phyloP scores from a whole-genome alignment of 2,113 vertebrate species.

The Oncorhynchus tshawytscha region DNA sequence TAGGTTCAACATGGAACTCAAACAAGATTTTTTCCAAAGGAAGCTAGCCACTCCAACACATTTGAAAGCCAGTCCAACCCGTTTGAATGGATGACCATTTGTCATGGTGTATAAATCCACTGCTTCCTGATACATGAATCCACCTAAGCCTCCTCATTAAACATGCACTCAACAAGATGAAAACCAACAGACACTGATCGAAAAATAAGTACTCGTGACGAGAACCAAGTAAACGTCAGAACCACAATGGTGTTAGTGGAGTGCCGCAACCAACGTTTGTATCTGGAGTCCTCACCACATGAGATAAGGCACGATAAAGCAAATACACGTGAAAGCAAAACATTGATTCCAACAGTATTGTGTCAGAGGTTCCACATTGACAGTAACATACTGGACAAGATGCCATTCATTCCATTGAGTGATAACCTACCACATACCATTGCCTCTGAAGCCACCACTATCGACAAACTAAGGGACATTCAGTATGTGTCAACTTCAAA shows the following conservation, averaged over 20 bases:
- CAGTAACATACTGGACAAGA: background rate
- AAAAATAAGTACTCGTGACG: slow-evolving; percentile 44
- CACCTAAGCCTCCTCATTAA: slow-evolving; percentile 59
- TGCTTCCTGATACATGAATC: slow-evolving; percentile 57
- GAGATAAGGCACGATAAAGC: background rate
- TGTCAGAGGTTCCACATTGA: background rate
- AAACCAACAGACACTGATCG: slow-evolving; percentile 42
- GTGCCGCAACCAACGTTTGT: background rate
- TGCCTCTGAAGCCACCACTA: background rate
- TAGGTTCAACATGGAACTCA: slow-evolving; percentile 63
- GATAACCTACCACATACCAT: background rate
- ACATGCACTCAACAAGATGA: slow-evolving; percentile 54
- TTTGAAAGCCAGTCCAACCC: too few species aligned
- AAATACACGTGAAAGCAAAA: background rate
- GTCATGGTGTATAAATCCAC: slow-evolving; percentile 58
- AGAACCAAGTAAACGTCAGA: background rate
- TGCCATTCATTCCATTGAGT: background rate
- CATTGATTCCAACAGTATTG: background rate
- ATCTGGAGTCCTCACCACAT: background rate
- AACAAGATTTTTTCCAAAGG: slow-evolving; percentile 40
- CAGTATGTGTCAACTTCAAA: background rate
- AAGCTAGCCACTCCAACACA: slow-evolving; percentile 37
- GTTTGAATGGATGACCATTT: slow-evolving; percentile 49
- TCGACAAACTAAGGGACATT: background rate
- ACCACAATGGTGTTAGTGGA: background rate